Evolutionary conservation across 2,888 invertebrate species (phyloP).

Genomic region (Temnothorax unifasciatus): DNA sequence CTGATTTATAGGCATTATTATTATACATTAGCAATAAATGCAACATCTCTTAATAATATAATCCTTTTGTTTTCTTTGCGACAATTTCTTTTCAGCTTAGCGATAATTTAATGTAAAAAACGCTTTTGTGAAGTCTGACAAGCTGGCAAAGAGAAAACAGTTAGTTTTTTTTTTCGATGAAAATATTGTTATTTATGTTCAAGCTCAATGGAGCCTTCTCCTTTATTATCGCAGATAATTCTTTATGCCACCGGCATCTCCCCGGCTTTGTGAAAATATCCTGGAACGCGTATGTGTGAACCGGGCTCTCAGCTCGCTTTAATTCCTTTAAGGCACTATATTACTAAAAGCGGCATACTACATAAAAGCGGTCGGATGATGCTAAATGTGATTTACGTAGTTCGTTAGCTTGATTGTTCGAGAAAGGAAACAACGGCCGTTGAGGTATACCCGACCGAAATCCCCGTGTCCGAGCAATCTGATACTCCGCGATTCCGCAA

Average conservation of each 20-base stretch:
- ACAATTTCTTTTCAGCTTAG: slow-evolving; percentile 28
- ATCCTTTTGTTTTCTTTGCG: not conserved
- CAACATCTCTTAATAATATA: not conserved
- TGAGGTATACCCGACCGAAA: slow-evolving; percentile 7
- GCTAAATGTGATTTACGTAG: slow-evolving; percentile 40
- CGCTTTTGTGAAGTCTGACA: slow-evolving; percentile 8
- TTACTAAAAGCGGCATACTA: no score
- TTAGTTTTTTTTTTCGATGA: slow-evolving; percentile 29
- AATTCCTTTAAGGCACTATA: slow-evolving; percentile 39
- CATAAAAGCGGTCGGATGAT: slow-evolving; percentile 41
- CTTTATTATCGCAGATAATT: slow-evolving; percentile 24
- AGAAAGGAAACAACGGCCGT: slow-evolving; percentile 31
- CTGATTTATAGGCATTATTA: not conserved
- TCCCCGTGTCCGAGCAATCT: not conserved
- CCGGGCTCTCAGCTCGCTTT: slow-evolving; percentile 27
- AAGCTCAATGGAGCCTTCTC: not conserved
- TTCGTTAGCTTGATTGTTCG: slow-evolving; percentile 47
- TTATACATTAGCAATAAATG: not conserved
- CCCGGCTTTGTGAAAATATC: not conserved
- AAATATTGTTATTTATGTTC: slow-evolving; percentile 36
- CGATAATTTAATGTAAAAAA: slow-evolving; percentile 43
- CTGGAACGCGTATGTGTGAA: slow-evolving; percentile 12
- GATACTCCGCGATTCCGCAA: not conserved
- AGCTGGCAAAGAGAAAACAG: slow-evolving; percentile 1
- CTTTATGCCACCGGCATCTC: not conserved